Base-by-base conservation (phyloP, 2,797 vertebrate genomes). In the Otolemur crassicaudatus region DNA sequence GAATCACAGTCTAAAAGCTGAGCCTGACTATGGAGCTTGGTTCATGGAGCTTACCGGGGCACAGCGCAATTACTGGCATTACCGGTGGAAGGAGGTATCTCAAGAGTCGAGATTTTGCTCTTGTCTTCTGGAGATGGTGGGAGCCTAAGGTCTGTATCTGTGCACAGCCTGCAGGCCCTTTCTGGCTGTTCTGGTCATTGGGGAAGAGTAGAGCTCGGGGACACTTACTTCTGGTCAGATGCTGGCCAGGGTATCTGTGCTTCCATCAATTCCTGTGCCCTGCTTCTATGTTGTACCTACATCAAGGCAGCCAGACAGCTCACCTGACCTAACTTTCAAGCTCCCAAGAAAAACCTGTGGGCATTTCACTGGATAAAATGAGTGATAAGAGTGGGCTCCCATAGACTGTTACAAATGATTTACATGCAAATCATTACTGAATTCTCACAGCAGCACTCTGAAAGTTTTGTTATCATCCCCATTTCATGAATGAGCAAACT, bases 401-500 rank as follows among this genome's bases (percentile, higher is more conserved):
- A 49, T 7, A 82, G 43, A 61, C 29, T 69, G 13, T 87, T 29
- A 60, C 83, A 87, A 83, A 63, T 79, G 46, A 92, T 76, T 80
- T 81, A 76, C 49, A 77, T 81, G 20, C 34, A 23, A 16, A 43
- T 73, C 65, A 43, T 63, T 31, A 81, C 17, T 93, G 73, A 85
- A 95, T 90, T 95, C 60, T 96, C 65, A 70, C 9, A 94, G 20
- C 46, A 84, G 23, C 53, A 84, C 69, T 92, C 53, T 83, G 27
- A 79, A 49, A 31, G 20, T 58, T 80, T 65, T 72, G 6, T 69
- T 91, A 37, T 91, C n/a, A 95, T 63, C 31, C 29, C 63, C 67
- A 85, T 90, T 85, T 91, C 29, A 72, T 31, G 90, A 77, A 76
- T 96, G 67, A 81, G 11, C 86, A 86, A 91, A 81, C 34, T 70